A percentile compares a stretch with the other conserved stretches of the same genome.
Evolutionary conservation across 2,113 vertebrate species (phyloP).

Genomic region (Rafetus swinhoei): DNA sequence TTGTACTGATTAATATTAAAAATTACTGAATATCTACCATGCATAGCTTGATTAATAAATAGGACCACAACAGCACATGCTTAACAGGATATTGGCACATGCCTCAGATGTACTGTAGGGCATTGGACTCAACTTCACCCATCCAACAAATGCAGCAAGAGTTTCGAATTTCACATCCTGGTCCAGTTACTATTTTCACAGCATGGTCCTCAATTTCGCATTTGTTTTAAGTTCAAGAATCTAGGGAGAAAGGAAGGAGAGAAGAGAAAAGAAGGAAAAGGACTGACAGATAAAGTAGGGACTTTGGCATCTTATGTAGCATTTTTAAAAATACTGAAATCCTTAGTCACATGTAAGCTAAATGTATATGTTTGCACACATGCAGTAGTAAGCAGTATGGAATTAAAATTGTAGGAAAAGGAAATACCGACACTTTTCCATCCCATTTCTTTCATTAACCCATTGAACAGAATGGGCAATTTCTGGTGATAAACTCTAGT

Average conservation of each 20-base stretch:
- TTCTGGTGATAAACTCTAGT: neutral
- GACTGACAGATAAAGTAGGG: neutral
- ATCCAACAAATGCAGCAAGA: neutral
- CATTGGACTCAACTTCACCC: neutral
- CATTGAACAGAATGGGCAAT: neutral
- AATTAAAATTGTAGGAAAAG: neutral
- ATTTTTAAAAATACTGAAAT: neutral
- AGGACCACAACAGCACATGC: neutral
- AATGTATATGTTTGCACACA: neutral
- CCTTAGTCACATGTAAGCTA: neutral
- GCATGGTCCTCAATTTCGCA: constrained; percentile 31
- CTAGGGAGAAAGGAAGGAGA: neutral
- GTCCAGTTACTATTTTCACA: constrained; percentile 33
- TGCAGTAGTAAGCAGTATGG: neutral
- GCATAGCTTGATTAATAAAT: neutral
- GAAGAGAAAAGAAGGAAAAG: neutral
- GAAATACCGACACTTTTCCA: neutral
- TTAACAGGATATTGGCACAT: neutral
- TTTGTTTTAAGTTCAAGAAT: neutral
- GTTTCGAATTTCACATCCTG: neutral
- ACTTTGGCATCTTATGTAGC: neutral
- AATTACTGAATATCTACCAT: neutral
- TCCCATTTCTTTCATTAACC: neutral
- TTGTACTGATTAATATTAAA: neutral
- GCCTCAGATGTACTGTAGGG: neutral